Base-by-base conservation (phyloP, 2,113 vertebrate species). In the Anguilla japonica region DNA sequence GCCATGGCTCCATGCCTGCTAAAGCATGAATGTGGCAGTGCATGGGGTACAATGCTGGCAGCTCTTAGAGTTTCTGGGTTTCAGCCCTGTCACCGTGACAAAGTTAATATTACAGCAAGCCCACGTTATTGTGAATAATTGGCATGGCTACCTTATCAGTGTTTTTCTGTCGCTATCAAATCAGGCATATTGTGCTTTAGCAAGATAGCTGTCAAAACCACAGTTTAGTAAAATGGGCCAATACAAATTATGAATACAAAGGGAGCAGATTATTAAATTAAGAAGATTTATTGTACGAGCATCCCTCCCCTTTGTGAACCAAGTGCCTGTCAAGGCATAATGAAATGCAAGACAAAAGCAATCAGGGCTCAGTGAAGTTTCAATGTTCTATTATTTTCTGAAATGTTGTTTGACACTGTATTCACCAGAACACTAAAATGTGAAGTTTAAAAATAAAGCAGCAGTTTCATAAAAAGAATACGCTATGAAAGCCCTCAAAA, bases 261-360 rank as follows among this genome's bases (percentile, higher is more conserved):
- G 71, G n/a, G 71, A 75, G 34, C 71, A 75, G 71, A 75, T 75
- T 75, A 75, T 34, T 75, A 75, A 75, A 75, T 75, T 75, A 75
- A 34, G 71, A 34, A 75, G 71, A 75, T 75, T 75, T 75, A 75
- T 75, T 75, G 71, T 75, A 9, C 11, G n/a, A 1, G 71, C 71
- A 60, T 84, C 40, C 0, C 14, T 80, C 79, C 41, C 79, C 71
- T 46, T 22, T 86, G 84, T 40, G 84, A 85, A 50, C 67, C 67
- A 39, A 46, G 71, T 18, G 84, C 84, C 75, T 85, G 67, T 79
- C 71, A 79, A 79, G 43, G 11, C 71, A 79, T 85, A 75, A 85
- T 79, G 71, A 75, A 75, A 75, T 34, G n/a, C 20, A 9, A 75
- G 71, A 75, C 26, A 75, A 75, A 75, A 75, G 71, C 71, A 75